phyloP scores from a whole-genome alignment of 2,797 vertebrate species.

The Halcyon smyrnensis region DNA sequence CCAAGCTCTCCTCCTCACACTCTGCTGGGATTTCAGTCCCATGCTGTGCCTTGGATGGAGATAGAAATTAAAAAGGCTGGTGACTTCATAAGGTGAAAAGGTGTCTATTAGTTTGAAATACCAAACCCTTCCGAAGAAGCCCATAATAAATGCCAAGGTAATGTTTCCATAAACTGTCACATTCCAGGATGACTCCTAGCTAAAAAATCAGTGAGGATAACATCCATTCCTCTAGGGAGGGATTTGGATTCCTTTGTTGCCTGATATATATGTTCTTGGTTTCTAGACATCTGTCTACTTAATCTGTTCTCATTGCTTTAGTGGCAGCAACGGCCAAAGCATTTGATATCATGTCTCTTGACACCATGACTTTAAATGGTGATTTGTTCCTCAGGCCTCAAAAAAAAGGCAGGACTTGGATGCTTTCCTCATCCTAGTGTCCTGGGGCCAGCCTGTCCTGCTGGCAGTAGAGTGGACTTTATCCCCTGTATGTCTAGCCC shows the following conservation, averaged over 20 bases:
- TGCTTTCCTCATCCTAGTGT: background rate
- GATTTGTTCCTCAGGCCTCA: slow-evolving; percentile 11
- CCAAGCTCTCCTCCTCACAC: background rate
- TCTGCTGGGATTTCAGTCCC: background rate
- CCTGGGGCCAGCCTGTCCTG: background rate
- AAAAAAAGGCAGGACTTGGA: background rate
- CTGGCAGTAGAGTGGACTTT: background rate
- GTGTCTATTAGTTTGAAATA: background rate
- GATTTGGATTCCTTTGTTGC: background rate
- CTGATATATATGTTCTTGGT: background rate
- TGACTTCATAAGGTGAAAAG: background rate
- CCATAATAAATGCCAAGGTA: background rate
- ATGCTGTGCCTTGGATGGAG: background rate
- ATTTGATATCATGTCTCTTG: background rate
- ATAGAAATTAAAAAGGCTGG: background rate
- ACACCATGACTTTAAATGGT: background rate
- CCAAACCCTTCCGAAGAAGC: background rate
- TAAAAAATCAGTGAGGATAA: background rate
- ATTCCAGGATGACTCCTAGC: background rate
- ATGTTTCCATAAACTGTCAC: background rate
- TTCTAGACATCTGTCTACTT: background rate
- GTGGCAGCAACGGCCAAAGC: background rate
- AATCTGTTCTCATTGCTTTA: background rate
- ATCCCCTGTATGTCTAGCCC: background rate
- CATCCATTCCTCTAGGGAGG: background rate